Percentiles rank a stretch among this genome's conserved stretches.
Conservation (phyloP, 2,888 invertebrate genomes). For the Archips crataeganus region DNA sequence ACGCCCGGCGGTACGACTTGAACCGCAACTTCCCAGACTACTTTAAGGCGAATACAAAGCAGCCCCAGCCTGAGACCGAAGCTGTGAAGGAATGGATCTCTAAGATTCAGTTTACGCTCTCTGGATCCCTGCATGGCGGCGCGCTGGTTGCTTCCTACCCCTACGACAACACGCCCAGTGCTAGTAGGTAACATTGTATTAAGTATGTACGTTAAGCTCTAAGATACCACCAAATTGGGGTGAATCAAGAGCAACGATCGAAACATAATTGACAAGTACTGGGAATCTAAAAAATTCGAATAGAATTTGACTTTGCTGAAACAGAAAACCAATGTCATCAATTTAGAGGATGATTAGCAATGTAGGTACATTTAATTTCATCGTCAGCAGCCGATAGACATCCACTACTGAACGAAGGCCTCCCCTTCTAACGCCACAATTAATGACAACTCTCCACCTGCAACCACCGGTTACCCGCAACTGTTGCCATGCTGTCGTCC, state of each 20-base stretch:
- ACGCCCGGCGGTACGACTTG: constrained; percentile 95
- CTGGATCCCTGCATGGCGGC: constrained; percentile 97
- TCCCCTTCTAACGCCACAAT: too few species aligned
- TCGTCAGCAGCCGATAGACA: too few species aligned
- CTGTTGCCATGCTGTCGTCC: too few species aligned
- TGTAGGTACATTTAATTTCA: too few species aligned
- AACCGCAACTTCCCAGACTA: constrained; percentile 99
- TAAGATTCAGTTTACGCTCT: constrained; percentile 96
- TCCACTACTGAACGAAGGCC: too few species aligned
- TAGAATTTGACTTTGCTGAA: too few species aligned
- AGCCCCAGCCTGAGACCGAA: constrained; percentile 97
- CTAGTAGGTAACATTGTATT: constrained; percentile 87
- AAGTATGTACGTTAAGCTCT: neutral
- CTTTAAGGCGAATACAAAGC: constrained; percentile 95
- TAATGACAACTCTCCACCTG: too few species aligned
- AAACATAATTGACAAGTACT: too few species aligned
- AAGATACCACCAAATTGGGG: neutral
- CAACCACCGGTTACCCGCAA: too few species aligned
- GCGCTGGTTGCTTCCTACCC: constrained; percentile 98
- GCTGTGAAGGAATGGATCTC: constrained; percentile 98
- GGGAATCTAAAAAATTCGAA: too few species aligned
- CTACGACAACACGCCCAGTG: constrained; percentile 97
- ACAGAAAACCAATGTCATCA: too few species aligned
- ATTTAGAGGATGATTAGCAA: too few species aligned
- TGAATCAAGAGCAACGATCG: neutral